Evolutionary conservation across 2,797 vertebrate species (phyloP), one percentile per base, ranked within the genome.

Genomic region (Lithobates sylvaticus): DNA sequence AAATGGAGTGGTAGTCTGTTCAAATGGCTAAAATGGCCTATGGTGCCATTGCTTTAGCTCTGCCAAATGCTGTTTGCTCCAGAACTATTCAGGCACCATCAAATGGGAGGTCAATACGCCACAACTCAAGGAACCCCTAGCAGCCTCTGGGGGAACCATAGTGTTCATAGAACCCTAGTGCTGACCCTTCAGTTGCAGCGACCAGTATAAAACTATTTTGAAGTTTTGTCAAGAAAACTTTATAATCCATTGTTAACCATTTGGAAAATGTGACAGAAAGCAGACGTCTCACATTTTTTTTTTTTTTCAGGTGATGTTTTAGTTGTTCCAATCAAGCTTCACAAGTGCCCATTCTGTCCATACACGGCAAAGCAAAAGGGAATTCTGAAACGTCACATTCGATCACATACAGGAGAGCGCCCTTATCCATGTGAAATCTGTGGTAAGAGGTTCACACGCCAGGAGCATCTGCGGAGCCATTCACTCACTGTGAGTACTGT

Each of bases 351-450:
- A 0, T 99, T 98, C 94, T 99, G 98, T 78, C 97, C 98, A 0
- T 99, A 99, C 93, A 98, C 97, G 0, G 97, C 98, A 85, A 99
- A 99, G 82, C 98, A 99, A 94, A 99, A 99, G 88, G 98, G 98
- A 3, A 99, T 99, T 88, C 95, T 99, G 29, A 99, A 99, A 86
- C 92, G 98, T 18, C 98, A 99, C 93, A 99, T 99, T 88, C 97
- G 98, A 26, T 99, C 97, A 0, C 98, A 99, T 93, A 99, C 98
- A 0, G 98, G 98, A 0, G 98, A 99, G 92, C 92, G 98, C n/a
- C 98, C 98, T 0, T 99, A 98, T 86, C 98, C 98, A 76, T 99
- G 98, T 13, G 97, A 97, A 84, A 97, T 97, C 34, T 99, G 98
- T 13, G 98, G 98, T 84, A 99, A 99, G 81, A 95, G 98, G 70